A percentile compares a stretch with the other conserved stretches of the same genome.
These are phyloP conservation scores for Calephelis perditalis DNA, from an alignment of 2,888 invertebrate genomes.

Conservation along the genomic window DNA sequence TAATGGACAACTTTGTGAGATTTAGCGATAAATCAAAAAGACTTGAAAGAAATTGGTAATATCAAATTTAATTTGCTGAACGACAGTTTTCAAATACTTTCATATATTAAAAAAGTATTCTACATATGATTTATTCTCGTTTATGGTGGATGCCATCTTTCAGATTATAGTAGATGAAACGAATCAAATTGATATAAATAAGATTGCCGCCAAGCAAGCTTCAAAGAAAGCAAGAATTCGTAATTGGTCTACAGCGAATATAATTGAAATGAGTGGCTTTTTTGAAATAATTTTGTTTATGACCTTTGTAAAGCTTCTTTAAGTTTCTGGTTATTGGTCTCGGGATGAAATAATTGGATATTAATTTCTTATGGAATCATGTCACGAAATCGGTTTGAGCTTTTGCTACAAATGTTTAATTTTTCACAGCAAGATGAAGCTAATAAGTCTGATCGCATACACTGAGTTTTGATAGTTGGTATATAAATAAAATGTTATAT, in stretches of 20 bases:
- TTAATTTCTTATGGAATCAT: not conserved
- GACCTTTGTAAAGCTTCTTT: not conserved
- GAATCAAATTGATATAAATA: not conserved
- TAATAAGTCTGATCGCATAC: conserved; percentile 31
- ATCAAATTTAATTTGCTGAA: not conserved
- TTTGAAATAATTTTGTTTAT: not conserved
- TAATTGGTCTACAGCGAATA: not conserved
- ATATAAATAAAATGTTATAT: conserved; percentile 29
- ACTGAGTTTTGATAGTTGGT: conserved; percentile 23
- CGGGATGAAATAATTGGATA: not conserved
- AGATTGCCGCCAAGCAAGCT: not conserved
- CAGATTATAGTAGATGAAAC: not conserved
- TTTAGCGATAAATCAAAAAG: not conserved
- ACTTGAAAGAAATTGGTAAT: not conserved
- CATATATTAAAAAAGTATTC: not conserved
- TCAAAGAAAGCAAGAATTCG: not conserved
- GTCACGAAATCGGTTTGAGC: conserved; percentile 36
- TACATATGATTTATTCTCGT: not conserved
- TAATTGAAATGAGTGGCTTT: not conserved
- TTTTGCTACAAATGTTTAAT: conserved; percentile 36
- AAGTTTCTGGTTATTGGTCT: conserved; percentile 1
- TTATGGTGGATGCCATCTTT: not conserved
- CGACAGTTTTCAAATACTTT: not conserved
- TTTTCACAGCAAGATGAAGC: conserved; percentile 35
- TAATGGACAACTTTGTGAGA: not conserved